A percentile compares a stretch with the other conserved stretches of the same genome.
Evolutionary conservation across 2,888 invertebrate genomes (phyloP).

Genomic region (Folsomia candida): DNA sequence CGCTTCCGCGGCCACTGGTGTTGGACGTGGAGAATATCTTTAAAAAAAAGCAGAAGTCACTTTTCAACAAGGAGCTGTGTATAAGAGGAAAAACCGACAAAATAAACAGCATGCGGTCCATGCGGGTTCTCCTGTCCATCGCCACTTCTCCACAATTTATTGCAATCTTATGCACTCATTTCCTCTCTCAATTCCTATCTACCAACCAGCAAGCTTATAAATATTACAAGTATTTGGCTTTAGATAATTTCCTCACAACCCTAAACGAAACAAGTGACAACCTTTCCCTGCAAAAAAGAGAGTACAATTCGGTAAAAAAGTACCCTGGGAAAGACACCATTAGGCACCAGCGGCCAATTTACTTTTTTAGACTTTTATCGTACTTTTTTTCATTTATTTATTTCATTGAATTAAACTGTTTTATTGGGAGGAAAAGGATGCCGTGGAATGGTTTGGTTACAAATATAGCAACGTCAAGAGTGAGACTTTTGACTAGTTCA

Average conservation of each 20-base stretch:
- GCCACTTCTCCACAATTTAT: slow-evolving; percentile 44
- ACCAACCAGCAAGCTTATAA: no score
- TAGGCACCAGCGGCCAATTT: slow-evolving; percentile 27
- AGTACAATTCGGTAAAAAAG: background rate
- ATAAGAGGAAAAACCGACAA: slow-evolving; percentile 39
- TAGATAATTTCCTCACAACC: no score
- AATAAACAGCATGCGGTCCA: slow-evolving; percentile 49
- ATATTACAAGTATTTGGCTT: no score
- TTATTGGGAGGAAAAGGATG: slow-evolving; percentile 5
- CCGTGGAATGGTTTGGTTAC: background rate
- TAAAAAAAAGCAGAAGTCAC: slow-evolving; percentile 4
- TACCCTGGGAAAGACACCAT: background rate
- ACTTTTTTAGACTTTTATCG: slow-evolving; percentile 21
- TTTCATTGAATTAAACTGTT: slow-evolving; percentile 2
- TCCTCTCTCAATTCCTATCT: no score
- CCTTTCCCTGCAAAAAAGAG: background rate
- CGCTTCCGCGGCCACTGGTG: no score
- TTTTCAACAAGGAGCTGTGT: background rate
- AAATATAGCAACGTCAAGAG: no score
- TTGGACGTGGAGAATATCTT: background rate
- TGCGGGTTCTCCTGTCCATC: slow-evolving; percentile 35
- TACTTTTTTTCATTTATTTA: slow-evolving; percentile 1
- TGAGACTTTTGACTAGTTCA: no score
- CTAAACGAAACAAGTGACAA: background rate
- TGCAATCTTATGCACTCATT: slow-evolving; percentile 47